Base-by-base conservation (phyloP, 64 coral and sea anemone genomes). In the Montipora efflorescens region DNA sequence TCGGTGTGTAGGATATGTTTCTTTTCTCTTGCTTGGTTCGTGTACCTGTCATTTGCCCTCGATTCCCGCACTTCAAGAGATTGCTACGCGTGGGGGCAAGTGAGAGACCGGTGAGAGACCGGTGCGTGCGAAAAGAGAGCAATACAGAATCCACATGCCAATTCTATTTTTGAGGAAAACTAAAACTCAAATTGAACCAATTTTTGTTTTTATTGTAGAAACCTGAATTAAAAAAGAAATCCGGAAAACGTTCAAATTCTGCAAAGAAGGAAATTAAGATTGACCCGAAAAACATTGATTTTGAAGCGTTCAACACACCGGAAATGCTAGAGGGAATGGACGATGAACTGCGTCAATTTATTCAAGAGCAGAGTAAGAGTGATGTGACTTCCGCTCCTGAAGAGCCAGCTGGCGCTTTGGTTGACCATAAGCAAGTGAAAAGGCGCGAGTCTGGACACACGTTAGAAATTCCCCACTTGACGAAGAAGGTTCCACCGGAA, bases 251-350 rank as follows among this genome's bases (percentile, higher is more conserved):
- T 0, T 51, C 55, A 15, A 97, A 91, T 89, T 84, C 84, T 58
- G 69, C 80, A 19, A 94, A 85, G 69, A 94, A 94, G 59, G 92
- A 94, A 67, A 66, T 25, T 6, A 83, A 97, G 19, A 75, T 91
- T 10, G 92, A 97, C 28, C 95, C 95, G 14, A 78, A 97, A 44
- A 94, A 94, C 77, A 97, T 97, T n/a, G 92, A 97, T 47, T 94
- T 97, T 94, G 89, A 97, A 36, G 64, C 84, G 5, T 97, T 97
- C 59, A 97, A 91, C 95, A 91, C 95, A 12, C 92, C 95, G 11
- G 95, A 97, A 55, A 94, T 97, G 95, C 59, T 97, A 48, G 77
- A 91, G 18, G 89, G 94, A 79, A 97, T 97, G 95, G 95, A 97
- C 49, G 92, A 97, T 21, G 95, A 97, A 45, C 78, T 97, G 13